Percentiles rank a stretch among this genome's conserved stretches.
Conservation (phyloP, 2,797 vertebrate species). For the Clarias pachynema region DNA sequence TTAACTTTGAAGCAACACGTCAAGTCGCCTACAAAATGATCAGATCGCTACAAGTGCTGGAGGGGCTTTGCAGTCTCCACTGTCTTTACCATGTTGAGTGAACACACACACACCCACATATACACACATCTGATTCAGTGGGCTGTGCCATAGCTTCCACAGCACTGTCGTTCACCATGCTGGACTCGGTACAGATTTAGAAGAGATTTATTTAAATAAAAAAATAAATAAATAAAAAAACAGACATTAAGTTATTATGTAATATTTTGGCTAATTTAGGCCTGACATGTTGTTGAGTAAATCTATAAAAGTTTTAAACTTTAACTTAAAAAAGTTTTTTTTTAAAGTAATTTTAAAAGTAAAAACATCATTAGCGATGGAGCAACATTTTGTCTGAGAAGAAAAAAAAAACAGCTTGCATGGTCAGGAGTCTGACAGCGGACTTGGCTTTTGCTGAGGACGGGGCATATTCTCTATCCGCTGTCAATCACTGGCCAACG, state of each 20-base stretch:
- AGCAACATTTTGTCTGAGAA: not conserved
- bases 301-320: not conserved
- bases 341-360: not conserved
- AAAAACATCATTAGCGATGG: not conserved
- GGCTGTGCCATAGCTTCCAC: constrained; percentile 32
- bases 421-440: not conserved
- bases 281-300: not conserved
- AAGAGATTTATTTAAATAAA: not conserved
- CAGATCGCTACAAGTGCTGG: constrained; percentile 35
- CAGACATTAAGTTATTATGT: not conserved
- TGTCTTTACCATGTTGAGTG: constrained; percentile 45
- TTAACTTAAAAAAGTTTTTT: not conserved
- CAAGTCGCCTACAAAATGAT: constrained; percentile 45
- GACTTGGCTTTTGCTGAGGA: not conserved
- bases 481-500: not conserved
- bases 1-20: constrained; percentile 44
- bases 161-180: constrained; percentile 15
- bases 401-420: not conserved
- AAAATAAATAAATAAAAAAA: no score
- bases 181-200: not conserved
- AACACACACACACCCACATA: constrained; percentile 29
- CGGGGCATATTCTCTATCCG: not conserved
- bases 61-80: constrained; percentile 29
- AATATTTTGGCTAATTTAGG: not conserved
- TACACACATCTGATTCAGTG: constrained; percentile 20